Evolutionary conservation across 2,797 vertebrate genomes (phyloP).

Genomic region (Onychomys arenicola): DNA sequence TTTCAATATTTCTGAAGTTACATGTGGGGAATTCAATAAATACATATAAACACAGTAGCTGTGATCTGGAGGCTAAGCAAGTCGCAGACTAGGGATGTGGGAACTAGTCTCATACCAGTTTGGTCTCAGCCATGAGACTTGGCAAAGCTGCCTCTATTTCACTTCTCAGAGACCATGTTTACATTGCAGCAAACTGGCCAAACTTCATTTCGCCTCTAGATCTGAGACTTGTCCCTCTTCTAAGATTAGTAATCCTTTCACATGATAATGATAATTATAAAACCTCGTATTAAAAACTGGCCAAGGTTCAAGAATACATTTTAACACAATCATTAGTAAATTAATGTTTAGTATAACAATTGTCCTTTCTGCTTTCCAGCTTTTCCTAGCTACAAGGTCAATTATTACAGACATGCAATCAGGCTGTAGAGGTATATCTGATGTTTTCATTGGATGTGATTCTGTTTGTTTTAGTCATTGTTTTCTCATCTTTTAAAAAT

Average conservation of each 20-base stretch:
- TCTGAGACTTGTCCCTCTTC: not conserved
- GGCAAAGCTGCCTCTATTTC: not conserved
- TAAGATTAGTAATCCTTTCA: not conserved
- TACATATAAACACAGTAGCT: not conserved
- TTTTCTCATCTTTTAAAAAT: not conserved
- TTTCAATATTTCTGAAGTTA: slow-evolving; percentile 11
- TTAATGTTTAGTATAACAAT: slow-evolving; percentile 12
- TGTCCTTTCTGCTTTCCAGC: not conserved
- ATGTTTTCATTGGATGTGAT: not conserved
- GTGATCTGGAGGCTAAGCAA: slow-evolving; percentile 2
- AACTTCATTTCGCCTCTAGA: not conserved
- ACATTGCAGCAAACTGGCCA: not conserved
- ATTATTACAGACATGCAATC: not conserved
- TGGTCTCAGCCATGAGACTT: not conserved
- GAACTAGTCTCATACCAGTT: not conserved
- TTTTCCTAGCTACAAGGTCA: slow-evolving; percentile 4
- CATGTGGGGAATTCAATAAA: not conserved
- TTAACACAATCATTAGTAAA: slow-evolving; percentile 29
- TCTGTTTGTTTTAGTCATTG: slow-evolving; percentile 15
- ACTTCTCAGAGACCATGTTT: not conserved
- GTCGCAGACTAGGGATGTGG: not conserved
- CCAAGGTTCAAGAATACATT: not conserved
- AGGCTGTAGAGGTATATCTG: not conserved
- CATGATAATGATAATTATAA: not conserved
- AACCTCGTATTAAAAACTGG: not conserved